phyloP scores from a whole-genome alignment of 2,113 vertebrate genomes.

The Cheilinus undulatus region DNA sequence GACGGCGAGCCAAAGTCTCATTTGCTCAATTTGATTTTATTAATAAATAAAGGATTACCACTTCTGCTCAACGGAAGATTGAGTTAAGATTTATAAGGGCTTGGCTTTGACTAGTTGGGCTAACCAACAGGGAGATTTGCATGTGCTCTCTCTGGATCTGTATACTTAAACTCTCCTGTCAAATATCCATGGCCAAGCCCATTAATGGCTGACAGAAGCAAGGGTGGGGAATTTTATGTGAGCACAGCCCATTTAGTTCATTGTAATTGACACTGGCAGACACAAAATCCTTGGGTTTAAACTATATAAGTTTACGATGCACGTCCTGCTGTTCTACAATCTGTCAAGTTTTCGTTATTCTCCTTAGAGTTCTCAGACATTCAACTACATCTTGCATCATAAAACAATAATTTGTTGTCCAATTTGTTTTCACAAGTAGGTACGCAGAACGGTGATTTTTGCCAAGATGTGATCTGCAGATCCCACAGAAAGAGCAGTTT shows the following conservation, averaged over 20 bases:
- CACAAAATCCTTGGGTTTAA: slow-evolving; percentile 12
- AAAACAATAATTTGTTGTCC: too few species aligned
- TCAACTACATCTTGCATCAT: too few species aligned
- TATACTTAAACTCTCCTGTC: slow-evolving; percentile 64
- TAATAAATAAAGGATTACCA: slow-evolving; percentile 85
- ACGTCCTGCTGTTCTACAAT: slow-evolving; percentile 4
- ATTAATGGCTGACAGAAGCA: slow-evolving; percentile 64
- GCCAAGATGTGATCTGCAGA: too few species aligned
- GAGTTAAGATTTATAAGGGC: slow-evolving; percentile 67
- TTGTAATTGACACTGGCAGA: slow-evolving; percentile 24
- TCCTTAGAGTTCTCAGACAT: too few species aligned
- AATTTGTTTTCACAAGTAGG: too few species aligned
- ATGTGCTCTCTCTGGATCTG: slow-evolving; percentile 67
- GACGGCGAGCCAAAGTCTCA: slow-evolving; percentile 60
- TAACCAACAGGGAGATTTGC: slow-evolving; percentile 73
- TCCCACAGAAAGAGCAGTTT: too few species aligned
- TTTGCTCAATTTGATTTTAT: slow-evolving; percentile 81
- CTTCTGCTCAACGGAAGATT: slow-evolving; percentile 75
- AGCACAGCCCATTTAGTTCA: slow-evolving; percentile 27
- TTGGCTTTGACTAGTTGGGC: slow-evolving; percentile 67
- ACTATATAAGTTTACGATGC: slow-evolving; percentile 21
- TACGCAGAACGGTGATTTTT: too few species aligned
- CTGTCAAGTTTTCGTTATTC: neutral
- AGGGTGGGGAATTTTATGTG: slow-evolving; percentile 52
- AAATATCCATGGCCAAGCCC: slow-evolving; percentile 64